A percentile compares a stretch with the other conserved stretches of the same genome.
phyloP scores from a whole-genome alignment of 1,140 invertebrate species.

The Lordiphosa collinella region DNA sequence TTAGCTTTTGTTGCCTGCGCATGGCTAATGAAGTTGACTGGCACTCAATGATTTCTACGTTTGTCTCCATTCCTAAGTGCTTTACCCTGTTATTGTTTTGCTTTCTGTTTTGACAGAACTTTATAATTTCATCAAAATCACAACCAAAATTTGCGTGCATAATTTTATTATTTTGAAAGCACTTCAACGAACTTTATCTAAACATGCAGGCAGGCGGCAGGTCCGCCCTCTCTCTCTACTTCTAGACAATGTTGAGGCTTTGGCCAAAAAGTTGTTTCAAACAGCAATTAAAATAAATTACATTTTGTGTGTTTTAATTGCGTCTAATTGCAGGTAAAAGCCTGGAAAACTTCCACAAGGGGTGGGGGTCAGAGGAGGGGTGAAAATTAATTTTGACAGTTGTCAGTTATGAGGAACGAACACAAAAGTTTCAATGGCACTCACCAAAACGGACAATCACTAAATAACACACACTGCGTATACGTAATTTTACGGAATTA shows the following conservation, averaged over 20 bases:
- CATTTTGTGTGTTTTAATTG: slow-evolving; percentile 73
- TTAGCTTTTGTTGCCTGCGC: slow-evolving; percentile 19
- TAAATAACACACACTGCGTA: slow-evolving; percentile 49
- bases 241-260: slow-evolving; percentile 34
- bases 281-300: slow-evolving; percentile 77
- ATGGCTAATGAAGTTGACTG: slow-evolving; percentile 7
- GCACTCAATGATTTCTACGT: slow-evolving; percentile 11
- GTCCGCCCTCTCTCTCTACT: neutral
- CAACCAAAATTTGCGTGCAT: slow-evolving; percentile 69
- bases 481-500: slow-evolving; percentile 59
- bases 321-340: slow-evolving; percentile 75
- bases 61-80: slow-evolving; percentile 7
- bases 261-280: slow-evolving; percentile 62
- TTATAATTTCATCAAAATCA: slow-evolving; percentile 74
- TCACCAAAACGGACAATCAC: slow-evolving; percentile 47
- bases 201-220: slow-evolving; percentile 55
- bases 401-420: slow-evolving; percentile 52
- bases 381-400: slow-evolving; percentile 67
- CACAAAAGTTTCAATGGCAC: slow-evolving; percentile 51
- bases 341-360: slow-evolving; percentile 61
- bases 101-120: slow-evolving; percentile 32
- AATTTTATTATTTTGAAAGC: slow-evolving; percentile 76
- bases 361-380: slow-evolving; percentile 35
- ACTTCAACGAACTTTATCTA: slow-evolving; percentile 68
- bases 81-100: slow-evolving; percentile 6